Percentiles rank a stretch among this genome's conserved stretches.
Conservation (phyloP, 2,888 invertebrate genomes). For the Sarcophaga carnaria region DNA sequence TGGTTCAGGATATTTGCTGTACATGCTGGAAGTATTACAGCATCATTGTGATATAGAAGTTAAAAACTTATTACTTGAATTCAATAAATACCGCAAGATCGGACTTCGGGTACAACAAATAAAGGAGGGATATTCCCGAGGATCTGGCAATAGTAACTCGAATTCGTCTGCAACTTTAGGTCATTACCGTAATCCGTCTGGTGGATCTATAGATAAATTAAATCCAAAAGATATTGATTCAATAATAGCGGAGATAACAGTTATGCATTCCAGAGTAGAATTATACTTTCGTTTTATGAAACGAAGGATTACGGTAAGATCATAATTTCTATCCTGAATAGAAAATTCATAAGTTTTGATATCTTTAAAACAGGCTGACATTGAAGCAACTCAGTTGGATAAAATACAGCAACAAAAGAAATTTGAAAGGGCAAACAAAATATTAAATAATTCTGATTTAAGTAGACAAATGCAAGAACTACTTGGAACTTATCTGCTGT, state of each 20-base stretch:
- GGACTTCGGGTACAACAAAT: constrained; percentile 85
- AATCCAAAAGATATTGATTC: constrained; percentile 94
- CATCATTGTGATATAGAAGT: constrained; percentile 89
- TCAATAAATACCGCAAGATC: constrained; percentile 87
- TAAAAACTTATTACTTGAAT: constrained; percentile 86
- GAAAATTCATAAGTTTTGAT: not conserved
- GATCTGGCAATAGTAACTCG: constrained; percentile 74
- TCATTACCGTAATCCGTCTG: constrained; percentile 80
- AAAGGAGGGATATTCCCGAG: constrained; percentile 83
- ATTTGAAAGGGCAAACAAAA: constrained; percentile 84
- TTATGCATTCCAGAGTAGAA: constrained; percentile 94
- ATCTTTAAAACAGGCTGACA: constrained; percentile 83
- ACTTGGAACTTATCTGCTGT: constrained; percentile 92
- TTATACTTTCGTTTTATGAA: constrained; percentile 94
- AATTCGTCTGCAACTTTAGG: constrained; percentile 71
- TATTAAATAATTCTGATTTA: constrained; percentile 88
- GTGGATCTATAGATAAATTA: constrained; percentile 83
- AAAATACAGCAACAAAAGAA: constrained; percentile 82
- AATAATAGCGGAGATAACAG: constrained; percentile 93
- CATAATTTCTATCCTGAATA: not conserved
- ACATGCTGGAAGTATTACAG: constrained; percentile 88
- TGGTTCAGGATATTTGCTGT: constrained; percentile 89
- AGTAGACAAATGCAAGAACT: constrained; percentile 91
- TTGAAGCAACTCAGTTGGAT: constrained; percentile 84
- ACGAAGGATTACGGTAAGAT: constrained; percentile 87